Evolutionary conservation across 2,888 invertebrate species (phyloP).

Genomic region (Lepidochrysops patricia): DNA sequence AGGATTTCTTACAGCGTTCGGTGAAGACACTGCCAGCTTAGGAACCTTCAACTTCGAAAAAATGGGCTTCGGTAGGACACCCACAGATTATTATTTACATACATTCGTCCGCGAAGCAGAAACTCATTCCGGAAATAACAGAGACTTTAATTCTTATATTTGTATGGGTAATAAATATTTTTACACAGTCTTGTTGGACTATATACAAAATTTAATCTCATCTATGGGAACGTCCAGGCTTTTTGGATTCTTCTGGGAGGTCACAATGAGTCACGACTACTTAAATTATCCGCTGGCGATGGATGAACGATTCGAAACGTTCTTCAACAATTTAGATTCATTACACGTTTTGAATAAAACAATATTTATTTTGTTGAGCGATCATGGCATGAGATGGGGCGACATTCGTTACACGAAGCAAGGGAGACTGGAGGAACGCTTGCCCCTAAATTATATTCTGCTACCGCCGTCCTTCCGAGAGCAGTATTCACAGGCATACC

Average conservation of each 20-base stretch:
- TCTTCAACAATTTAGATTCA: conserved; percentile 71
- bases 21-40: conserved; percentile 86
- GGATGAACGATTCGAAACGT: conserved; percentile 77
- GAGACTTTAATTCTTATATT: conserved; percentile 77
- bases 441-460: conserved; percentile 85
- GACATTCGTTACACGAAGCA: conserved; percentile 87
- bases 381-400: conserved; percentile 93
- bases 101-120: conserved; percentile 83
- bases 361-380: conserved; percentile 84
- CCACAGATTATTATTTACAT: conserved; percentile 89
- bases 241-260: conserved; percentile 90
- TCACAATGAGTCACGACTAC: conserved; percentile 88
- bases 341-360: conserved; percentile 78
- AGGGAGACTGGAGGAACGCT: conserved; percentile 89
- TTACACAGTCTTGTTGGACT: conserved; percentile 81
- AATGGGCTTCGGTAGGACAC: conserved; percentile 83
- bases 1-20: conserved; percentile 86
- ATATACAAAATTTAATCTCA: conserved; percentile 77
- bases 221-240: conserved; percentile 75
- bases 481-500: conserved; percentile 75
- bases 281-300: conserved; percentile 85
- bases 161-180: conserved; percentile 82
- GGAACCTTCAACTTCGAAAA: conserved; percentile 88
- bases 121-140: conserved; percentile 77
- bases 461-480: conserved; percentile 82